Conservation (phyloP, 2,113 vertebrate genomes). For the Tauraco erythrolophus region DNA sequence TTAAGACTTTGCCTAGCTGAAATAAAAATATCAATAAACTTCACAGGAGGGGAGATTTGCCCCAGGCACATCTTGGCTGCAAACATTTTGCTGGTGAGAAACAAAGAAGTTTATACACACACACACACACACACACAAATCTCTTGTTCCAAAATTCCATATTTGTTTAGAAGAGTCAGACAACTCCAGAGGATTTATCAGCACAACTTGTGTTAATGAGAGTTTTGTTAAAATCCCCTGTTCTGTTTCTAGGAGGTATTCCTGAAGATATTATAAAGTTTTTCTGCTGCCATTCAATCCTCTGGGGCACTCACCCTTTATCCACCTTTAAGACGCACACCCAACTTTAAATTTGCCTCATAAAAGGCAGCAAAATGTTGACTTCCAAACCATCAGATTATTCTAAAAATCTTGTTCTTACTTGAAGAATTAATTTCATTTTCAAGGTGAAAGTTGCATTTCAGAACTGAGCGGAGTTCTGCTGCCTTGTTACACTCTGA, state of each 20-base stretch:
- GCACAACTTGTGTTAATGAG: background rate
- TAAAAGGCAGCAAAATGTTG: background rate
- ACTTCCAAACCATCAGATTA: background rate
- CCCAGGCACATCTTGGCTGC: background rate
- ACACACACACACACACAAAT: background rate
- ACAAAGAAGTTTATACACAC: background rate
- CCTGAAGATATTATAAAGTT: background rate
- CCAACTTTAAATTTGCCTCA: background rate
- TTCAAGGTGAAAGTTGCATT: background rate
- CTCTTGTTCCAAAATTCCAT: background rate
- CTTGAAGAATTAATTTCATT: background rate
- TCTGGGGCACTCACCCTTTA: background rate
- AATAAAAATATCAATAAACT: background rate
- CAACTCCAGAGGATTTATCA: background rate
- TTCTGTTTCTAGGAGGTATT: background rate
- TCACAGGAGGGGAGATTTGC: background rate
- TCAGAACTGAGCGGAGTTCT: background rate
- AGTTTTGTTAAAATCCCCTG: background rate
- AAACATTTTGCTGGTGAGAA: background rate
- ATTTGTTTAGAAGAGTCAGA: background rate
- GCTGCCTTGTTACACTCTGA: background rate
- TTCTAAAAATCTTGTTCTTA: background rate
- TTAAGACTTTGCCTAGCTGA: background rate
- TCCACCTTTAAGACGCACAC: background rate
- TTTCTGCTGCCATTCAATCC: background rate